These are phyloP conservation scores for Pseudopodoces humilis DNA, from an alignment of 2,113 vertebrate species.

Conservation along the genomic window DNA sequence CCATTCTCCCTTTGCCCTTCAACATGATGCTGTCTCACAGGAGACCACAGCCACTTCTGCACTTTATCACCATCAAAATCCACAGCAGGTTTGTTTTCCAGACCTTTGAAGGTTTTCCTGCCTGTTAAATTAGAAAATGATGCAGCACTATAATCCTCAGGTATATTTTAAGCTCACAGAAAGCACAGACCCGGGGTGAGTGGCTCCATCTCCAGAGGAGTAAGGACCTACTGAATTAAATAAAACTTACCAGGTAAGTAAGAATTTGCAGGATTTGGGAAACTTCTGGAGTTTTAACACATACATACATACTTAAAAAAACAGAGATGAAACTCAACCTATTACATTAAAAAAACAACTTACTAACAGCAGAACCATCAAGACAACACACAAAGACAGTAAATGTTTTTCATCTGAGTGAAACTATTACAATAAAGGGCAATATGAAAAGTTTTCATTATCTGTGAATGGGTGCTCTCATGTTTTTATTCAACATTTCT, in stretches of 20 bases:
- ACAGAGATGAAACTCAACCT: background rate
- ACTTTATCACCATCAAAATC: slow-evolving; percentile 17
- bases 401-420: background rate
- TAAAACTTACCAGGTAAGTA: background rate
- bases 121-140: slow-evolving; percentile 6
- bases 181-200: background rate
- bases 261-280: background rate
- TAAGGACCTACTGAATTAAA: background rate
- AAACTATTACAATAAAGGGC: background rate
- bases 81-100: background rate
- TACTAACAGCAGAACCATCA: background rate
- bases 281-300: background rate
- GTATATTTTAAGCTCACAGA: background rate
- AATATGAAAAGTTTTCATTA: background rate
- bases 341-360: background rate
- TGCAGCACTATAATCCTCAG: background rate
- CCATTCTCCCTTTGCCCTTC: slow-evolving; percentile 43
- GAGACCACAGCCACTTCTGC: background rate
- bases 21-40: background rate
- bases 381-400: background rate
- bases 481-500: background rate
- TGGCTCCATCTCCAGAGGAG: background rate
- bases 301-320: background rate
- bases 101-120: background rate
- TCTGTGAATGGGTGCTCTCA: background rate